A percentile compares a stretch with the other conserved stretches of the same genome.
These are phyloP conservation scores for Drosophila incognita DNA, from an alignment of 2,888 invertebrate species.

Conservation along the genomic window DNA sequence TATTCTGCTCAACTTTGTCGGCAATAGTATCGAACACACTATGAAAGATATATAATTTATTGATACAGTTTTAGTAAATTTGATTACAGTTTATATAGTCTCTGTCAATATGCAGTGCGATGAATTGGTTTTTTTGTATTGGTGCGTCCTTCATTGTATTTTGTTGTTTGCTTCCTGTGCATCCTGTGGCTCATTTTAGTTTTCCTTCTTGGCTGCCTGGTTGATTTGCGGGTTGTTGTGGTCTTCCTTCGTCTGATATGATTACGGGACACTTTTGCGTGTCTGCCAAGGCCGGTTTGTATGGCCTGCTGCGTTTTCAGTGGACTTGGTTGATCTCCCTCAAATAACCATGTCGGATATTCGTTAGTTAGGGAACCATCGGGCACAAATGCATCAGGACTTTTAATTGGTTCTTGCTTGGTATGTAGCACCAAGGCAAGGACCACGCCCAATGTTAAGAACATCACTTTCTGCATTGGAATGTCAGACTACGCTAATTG, in stretches of 20 bases:
- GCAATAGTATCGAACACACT: background rate
- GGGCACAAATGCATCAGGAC: background rate
- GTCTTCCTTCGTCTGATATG: background rate
- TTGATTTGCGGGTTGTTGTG: background rate
- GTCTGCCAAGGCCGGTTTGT: background rate
- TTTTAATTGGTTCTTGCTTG: background rate
- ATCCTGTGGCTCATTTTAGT: background rate
- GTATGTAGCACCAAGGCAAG: background rate
- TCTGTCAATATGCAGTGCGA: background rate
- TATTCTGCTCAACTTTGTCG: background rate
- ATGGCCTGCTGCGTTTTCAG: no score
- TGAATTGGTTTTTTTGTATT: background rate
- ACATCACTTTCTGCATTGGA: conserved; percentile 15
- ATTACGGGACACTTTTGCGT: no score
- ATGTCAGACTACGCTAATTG: background rate
- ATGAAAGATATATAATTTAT: background rate
- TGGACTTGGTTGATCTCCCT: background rate
- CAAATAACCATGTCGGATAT: background rate
- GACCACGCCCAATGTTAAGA: conserved; percentile 7
- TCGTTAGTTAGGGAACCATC: background rate
- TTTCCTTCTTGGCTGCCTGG: background rate
- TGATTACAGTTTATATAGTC: background rate
- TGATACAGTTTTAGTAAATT: background rate
- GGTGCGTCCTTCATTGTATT: background rate
- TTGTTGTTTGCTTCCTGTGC: background rate